phyloP scores from a whole-genome alignment of 2,797 vertebrate genomes.

The Sebastes iracundus region DNA sequence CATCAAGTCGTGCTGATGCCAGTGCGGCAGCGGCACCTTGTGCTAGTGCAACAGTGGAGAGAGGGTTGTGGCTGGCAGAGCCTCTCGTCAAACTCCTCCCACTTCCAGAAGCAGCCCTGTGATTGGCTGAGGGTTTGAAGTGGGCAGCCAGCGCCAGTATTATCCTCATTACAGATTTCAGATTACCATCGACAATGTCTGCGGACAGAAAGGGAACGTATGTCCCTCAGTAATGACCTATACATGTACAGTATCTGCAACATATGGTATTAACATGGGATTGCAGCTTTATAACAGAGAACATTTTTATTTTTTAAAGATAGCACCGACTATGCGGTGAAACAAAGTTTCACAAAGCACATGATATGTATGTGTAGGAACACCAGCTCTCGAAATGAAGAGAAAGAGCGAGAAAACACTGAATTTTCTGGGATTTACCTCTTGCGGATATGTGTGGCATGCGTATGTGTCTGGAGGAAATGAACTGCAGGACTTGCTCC shows the following conservation, averaged over 20 bases:
- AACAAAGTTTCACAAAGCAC: not conserved
- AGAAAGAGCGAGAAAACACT: not conserved
- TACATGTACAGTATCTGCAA: not conserved
- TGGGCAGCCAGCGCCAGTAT: constrained; percentile 96
- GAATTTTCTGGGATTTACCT: constrained; percentile 77
- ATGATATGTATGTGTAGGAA: not conserved
- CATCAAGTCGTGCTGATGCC: constrained; percentile 88
- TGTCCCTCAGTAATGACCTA: not conserved
- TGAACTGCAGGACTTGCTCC: constrained; percentile 93
- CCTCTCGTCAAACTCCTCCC: constrained; percentile 64
- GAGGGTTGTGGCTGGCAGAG: constrained; percentile 83
- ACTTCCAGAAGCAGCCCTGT: constrained; percentile 62
- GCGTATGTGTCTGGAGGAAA: constrained; percentile 93
- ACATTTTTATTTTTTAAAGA: not conserved
- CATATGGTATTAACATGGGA: too few relatives aligned
- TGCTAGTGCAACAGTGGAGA: constrained; percentile 89
- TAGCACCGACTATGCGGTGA: not conserved
- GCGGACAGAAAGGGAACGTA: constrained; percentile 19
- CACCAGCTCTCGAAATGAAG: not conserved
- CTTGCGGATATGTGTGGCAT: constrained; percentile 96
- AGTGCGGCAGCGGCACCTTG: constrained; percentile 90
- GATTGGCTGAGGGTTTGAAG: constrained; percentile 90
- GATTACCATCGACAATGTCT: constrained; percentile 97
- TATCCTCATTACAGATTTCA: constrained; percentile 96
- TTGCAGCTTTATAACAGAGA: not conserved